A percentile compares a stretch with the other conserved stretches of the same genome.
phyloP scores from a whole-genome alignment of 2,888 invertebrate species.

The Macrosiphum euphorbiae region DNA sequence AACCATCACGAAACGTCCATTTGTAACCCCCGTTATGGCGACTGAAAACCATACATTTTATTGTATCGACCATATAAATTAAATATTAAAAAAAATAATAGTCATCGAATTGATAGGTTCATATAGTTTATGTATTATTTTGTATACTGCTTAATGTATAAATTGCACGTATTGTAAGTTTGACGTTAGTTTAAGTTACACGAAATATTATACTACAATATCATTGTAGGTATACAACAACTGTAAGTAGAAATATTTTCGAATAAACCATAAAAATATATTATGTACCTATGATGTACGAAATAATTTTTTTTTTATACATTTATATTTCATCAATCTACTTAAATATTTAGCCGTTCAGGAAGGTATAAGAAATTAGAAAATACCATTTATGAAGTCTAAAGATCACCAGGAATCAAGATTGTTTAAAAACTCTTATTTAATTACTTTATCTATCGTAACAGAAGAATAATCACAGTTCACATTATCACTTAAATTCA shows the following conservation, averaged over 20 bases:
- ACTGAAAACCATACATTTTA: too few relatives aligned
- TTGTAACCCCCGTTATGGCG: neutral
- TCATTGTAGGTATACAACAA: neutral
- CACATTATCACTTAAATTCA: neutral
- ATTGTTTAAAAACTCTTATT: neutral
- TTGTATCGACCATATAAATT: neutral
- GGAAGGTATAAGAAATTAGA: neutral
- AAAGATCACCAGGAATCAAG: neutral
- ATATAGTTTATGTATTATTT: neutral
- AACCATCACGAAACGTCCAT: neutral
- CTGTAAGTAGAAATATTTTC: neutral
- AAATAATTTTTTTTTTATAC: neutral
- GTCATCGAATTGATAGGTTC: neutral
- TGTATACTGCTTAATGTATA: neutral
- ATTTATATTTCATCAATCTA: neutral
- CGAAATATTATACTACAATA: neutral
- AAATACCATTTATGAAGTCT: neutral
- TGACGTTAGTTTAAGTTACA: neutral
- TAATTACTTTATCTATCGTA: neutral
- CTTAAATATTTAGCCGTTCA: neutral
- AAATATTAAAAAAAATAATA: neutral
- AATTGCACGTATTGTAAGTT: neutral
- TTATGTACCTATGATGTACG: neutral
- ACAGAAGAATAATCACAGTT: neutral
- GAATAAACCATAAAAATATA: neutral